Base-by-base conservation (phyloP, 2,797 vertebrate genomes). In the Tadarida brasiliensis region DNA sequence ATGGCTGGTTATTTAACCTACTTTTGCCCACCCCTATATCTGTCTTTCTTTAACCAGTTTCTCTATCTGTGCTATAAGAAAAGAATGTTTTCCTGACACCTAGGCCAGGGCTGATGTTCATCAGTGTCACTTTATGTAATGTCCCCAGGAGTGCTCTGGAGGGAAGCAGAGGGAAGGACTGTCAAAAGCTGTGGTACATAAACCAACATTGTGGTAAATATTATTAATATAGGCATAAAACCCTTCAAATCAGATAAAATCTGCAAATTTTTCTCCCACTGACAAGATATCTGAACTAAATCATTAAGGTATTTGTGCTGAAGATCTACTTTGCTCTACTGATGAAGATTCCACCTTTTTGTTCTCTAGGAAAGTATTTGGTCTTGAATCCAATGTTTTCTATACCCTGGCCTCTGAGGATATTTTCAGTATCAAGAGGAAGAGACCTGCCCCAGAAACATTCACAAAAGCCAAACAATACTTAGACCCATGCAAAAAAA, bases 151-250 rank as follows among this genome's bases (percentile, higher is more conserved):
- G 87, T 56, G 61, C 87, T 80, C 87, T 90, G 76, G 87, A 80
- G 49, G 74, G 87, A 68, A 78, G 74, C 61, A 90, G 87, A 90
- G 74, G 49, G 61, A 90, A 80, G 49, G 20, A 68, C 56, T 90
- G 74, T 78, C 33, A 57, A 90, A 12, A 80, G 61, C 74, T 57
- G 61, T n/a, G 49, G 33, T 80, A 90, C 4, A 2, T n/a, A 80
- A 90, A 56, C 87, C 51, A 57, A 24, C 51, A 68, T 78, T 78
- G 47, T 56, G 39, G 49, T 67, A 9, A 67, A 24, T 90, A 44
- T 56, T 80, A 63, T 57, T 88, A 65, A 63, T 39, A 65, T 54
- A 68, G 33, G 6, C 35, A 78, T 57, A 24, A 54, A 90, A 68
- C 24, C 63, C 61, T 74, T 54, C 63, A 80, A 11, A 26, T 90